Percentiles rank a stretch among this genome's conserved stretches.
Evolutionary conservation across 2,113 vertebrate genomes (phyloP).

Genomic region (Corythaeola cristata): DNA sequence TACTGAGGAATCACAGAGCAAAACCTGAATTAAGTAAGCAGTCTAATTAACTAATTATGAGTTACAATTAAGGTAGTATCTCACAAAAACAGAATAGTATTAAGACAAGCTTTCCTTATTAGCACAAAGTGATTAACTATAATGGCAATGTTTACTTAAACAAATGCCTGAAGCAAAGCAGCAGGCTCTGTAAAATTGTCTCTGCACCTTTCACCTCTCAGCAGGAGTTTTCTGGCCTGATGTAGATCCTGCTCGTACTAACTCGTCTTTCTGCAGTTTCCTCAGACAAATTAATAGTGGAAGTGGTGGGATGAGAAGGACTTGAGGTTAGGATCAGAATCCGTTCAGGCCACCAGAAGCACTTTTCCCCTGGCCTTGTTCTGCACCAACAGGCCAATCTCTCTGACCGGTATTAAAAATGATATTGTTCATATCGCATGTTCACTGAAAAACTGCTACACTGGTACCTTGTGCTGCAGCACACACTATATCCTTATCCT

Average conservation of each 20-base stretch:
- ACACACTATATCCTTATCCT: background rate
- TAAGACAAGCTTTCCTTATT: slow-evolving; percentile 7
- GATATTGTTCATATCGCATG: background rate
- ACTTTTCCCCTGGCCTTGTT: background rate
- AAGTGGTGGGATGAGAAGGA: background rate
- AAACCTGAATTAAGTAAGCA: background rate
- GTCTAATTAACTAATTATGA: slow-evolving; percentile 22
- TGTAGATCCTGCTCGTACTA: background rate
- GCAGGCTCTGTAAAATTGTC: background rate
- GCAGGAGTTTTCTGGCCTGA: background rate
- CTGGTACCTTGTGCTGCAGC: background rate
- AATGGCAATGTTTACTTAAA: slow-evolving; percentile 19
- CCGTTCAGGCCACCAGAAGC: background rate
- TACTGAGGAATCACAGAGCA: background rate
- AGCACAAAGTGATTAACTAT: background rate
- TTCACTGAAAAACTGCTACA: background rate
- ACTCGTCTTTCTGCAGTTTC: background rate
- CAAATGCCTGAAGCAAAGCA: slow-evolving; percentile 6
- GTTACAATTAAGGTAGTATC: slow-evolving; percentile 2
- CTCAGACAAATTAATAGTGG: background rate
- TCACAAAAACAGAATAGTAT: background rate
- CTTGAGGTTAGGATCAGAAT: background rate
- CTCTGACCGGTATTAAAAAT: background rate
- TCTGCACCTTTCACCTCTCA: background rate
- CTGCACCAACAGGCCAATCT: background rate